Evolutionary conservation across 2,113 vertebrate genomes (phyloP).

Genomic region (Mastomys natalensis): DNA sequence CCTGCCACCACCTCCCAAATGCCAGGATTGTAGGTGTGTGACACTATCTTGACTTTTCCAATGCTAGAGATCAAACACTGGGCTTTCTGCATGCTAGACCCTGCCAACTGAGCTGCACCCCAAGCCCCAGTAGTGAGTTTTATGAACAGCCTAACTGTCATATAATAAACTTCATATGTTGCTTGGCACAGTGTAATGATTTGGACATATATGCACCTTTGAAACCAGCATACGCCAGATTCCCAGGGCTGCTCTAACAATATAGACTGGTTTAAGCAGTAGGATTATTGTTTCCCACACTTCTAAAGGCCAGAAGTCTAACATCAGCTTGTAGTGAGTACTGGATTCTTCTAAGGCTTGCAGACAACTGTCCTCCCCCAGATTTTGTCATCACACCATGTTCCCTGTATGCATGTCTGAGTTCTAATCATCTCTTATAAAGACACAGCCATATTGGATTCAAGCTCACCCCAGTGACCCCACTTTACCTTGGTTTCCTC

Average conservation of each 20-base stretch:
- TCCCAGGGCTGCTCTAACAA: not conserved
- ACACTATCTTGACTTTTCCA: not conserved
- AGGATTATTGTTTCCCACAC: not conserved
- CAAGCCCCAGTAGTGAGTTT: not conserved
- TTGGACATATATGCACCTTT: not conserved
- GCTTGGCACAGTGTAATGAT: not conserved
- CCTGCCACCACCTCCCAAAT: too few species aligned
- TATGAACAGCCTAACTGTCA: not conserved
- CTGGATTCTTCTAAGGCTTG: not conserved
- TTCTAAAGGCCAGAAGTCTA: not conserved
- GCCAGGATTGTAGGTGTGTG: not conserved
- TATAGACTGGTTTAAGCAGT: not conserved
- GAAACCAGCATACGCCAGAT: not conserved
- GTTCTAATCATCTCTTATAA: not conserved
- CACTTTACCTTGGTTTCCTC: not conserved
- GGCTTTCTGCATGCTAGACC: not conserved
- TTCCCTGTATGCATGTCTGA: not conserved
- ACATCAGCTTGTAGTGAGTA: not conserved
- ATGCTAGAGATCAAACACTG: not conserved
- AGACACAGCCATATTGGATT: not conserved
- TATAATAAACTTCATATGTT: not conserved
- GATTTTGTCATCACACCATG: not conserved
- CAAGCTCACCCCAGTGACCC: not conserved
- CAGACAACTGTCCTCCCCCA: rapidly evolving
- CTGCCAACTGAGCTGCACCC: not conserved